Percentiles rank a stretch among this genome's conserved stretches.
phyloP scores from a whole-genome alignment of 2,888 invertebrate genomes.

The Cephalotes varians region DNA sequence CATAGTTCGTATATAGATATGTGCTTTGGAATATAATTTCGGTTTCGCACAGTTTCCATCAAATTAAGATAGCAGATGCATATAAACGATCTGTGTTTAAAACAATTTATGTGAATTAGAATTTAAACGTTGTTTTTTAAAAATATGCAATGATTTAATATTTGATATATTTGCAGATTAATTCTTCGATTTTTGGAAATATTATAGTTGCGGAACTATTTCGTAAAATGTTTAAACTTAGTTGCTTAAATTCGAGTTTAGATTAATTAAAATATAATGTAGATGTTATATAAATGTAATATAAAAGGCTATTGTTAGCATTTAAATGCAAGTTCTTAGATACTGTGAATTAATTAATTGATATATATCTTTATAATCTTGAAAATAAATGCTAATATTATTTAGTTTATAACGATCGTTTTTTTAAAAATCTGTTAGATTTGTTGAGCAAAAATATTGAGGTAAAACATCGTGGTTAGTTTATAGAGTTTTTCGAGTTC shows the following conservation, averaged over 20 bases:
- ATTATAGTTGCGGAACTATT: background rate
- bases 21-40: background rate
- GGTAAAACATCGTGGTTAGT: constrained; percentile 37
- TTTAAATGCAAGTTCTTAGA: background rate
- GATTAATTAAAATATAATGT: background rate
- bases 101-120: background rate
- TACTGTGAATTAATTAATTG: constrained; percentile 22
- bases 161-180: background rate
- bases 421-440: constrained; percentile 19
- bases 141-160: background rate
- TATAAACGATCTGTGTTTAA: constrained; percentile 1
- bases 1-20: background rate
- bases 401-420: background rate
- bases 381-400: constrained; percentile 13
- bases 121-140: background rate
- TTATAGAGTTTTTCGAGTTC: constrained; percentile 37
- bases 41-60: constrained; percentile 5
- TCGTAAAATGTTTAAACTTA: background rate
- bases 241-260: background rate
- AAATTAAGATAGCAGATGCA: background rate
- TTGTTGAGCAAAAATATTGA: background rate
- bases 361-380: background rate
- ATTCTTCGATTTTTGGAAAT: background rate
- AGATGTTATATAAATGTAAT: background rate
- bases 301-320: background rate